These are phyloP conservation scores for Pollenia angustigena DNA, from an alignment of 2,888 invertebrate species.

Conservation along the genomic window DNA sequence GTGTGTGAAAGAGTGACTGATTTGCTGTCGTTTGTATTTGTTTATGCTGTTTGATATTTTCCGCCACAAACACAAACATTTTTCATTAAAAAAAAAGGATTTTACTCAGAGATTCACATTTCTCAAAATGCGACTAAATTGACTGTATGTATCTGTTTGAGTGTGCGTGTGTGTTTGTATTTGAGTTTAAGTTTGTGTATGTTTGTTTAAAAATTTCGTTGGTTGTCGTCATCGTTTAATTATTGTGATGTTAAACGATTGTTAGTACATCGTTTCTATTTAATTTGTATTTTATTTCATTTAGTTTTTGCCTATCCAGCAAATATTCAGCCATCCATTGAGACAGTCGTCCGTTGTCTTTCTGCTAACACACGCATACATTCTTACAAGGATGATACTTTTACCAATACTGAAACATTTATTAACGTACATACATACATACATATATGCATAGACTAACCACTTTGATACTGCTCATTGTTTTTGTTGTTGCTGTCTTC, in stretches of 20 bases:
- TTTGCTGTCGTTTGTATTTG: conserved; percentile 56
- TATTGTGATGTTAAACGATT: conserved; percentile 58
- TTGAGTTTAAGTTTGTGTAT: background rate
- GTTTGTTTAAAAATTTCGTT: conserved; percentile 51
- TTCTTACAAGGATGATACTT: background rate
- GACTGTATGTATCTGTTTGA: background rate
- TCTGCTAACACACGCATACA: background rate
- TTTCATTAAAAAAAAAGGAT: background rate
- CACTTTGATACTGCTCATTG: conserved; percentile 47
- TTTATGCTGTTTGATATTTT: conserved; percentile 46
- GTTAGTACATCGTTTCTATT: conserved; percentile 55
- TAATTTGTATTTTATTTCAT: conserved; percentile 53
- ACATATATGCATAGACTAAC: conserved; percentile 24
- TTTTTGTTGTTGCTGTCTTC: conserved; percentile 58
- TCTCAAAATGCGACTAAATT: background rate
- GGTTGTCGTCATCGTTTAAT: conserved; percentile 67
- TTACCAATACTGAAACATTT: background rate
- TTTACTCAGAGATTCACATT: conserved; percentile 36
- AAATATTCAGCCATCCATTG: conserved; percentile 48
- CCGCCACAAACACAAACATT: background rate
- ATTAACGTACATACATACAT: conserved; percentile 8
- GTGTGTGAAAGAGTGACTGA: conserved; percentile 38
- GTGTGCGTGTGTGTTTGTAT: background rate
- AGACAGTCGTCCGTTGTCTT: conserved; percentile 61
- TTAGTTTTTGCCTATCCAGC: conserved; percentile 34